Conservation (phyloP, 2,113 vertebrate species). For the Elephantulus edwardii region DNA sequence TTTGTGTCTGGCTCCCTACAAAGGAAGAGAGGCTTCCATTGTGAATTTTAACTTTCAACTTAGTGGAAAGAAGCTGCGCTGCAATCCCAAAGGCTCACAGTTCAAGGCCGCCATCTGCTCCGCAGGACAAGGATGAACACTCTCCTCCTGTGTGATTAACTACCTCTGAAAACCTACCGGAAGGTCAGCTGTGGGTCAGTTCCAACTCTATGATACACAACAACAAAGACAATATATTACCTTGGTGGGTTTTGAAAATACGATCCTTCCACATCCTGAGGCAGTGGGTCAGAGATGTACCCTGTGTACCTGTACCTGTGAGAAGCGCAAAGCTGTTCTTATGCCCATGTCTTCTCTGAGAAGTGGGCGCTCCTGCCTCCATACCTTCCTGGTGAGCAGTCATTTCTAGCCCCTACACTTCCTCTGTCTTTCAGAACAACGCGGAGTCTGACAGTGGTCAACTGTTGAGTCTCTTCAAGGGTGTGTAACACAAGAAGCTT, state of each 20-base stretch:
- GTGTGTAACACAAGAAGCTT: constrained; percentile 39
- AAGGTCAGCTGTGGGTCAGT: too few relatives aligned
- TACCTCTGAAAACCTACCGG: too few relatives aligned
- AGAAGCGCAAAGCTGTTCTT: background rate
- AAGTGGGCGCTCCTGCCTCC: background rate
- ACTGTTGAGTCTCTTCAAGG: constrained; percentile 43
- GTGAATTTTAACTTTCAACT: background rate
- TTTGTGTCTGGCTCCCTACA: background rate
- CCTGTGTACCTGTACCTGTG: background rate
- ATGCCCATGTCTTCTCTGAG: background rate
- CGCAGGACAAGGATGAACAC: too few relatives aligned
- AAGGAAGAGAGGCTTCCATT: background rate
- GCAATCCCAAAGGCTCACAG: too few relatives aligned
- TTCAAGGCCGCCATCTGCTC: too few relatives aligned
- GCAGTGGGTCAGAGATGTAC: background rate
- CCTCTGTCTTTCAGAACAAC: constrained; percentile 34
- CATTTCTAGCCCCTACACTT: constrained; percentile 44
- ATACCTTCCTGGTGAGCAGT: background rate
- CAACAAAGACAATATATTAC: constrained; percentile 14
- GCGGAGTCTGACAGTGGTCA: constrained; percentile 52
- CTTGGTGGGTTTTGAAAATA: background rate
- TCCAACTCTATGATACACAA: too few relatives aligned
- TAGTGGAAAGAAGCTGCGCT: too few relatives aligned
- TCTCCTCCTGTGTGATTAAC: too few relatives aligned
- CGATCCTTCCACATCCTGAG: background rate